Evolutionary conservation across 2,888 invertebrate species (phyloP).

Genomic region (Myathropa florea): DNA sequence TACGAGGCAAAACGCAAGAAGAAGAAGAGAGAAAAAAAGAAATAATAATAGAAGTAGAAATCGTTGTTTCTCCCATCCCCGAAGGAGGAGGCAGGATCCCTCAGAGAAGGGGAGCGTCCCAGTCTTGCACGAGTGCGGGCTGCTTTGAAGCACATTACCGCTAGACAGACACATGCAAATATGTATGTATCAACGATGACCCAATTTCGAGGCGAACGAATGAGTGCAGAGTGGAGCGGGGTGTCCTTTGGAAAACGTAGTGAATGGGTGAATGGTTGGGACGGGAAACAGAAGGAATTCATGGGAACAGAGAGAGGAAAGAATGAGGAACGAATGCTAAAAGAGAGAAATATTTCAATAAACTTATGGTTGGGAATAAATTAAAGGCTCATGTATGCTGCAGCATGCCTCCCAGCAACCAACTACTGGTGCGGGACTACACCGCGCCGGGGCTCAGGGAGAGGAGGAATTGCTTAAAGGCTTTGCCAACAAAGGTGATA

Average conservation of each 20-base stretch:
- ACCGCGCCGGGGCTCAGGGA: slow-evolving; percentile 11
- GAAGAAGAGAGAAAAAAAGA: slow-evolving; percentile 12
- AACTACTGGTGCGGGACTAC: background rate
- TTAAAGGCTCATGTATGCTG: slow-evolving; percentile 56
- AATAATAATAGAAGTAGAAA: slow-evolving; percentile 4
- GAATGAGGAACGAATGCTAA: slow-evolving; percentile 33
- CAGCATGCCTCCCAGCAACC: slow-evolving; percentile 35
- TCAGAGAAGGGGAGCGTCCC: background rate
- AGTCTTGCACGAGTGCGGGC: slow-evolving; percentile 16
- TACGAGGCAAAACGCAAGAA: slow-evolving; percentile 7
- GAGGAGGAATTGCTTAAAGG: slow-evolving; percentile 34
- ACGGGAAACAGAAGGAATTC: slow-evolving; percentile 5
- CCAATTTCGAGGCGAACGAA: slow-evolving; percentile 53
- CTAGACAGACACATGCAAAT: slow-evolving; percentile 36
- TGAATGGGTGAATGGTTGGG: slow-evolving; percentile 48
- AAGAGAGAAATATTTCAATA: slow-evolving; percentile 54
- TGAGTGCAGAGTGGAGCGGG: slow-evolving; percentile 38
- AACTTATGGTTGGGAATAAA: slow-evolving; percentile 48
- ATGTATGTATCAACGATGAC: slow-evolving; percentile 43
- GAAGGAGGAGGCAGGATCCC: background rate
- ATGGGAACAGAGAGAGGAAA: background rate
- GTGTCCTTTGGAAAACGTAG: slow-evolving; percentile 39
- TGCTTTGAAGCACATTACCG: slow-evolving; percentile 40
- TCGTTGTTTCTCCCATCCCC: background rate
- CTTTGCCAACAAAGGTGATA: slow-evolving; percentile 49